Conservation (phyloP, 2,888 invertebrate species). For the Cephus rjabovi region DNA sequence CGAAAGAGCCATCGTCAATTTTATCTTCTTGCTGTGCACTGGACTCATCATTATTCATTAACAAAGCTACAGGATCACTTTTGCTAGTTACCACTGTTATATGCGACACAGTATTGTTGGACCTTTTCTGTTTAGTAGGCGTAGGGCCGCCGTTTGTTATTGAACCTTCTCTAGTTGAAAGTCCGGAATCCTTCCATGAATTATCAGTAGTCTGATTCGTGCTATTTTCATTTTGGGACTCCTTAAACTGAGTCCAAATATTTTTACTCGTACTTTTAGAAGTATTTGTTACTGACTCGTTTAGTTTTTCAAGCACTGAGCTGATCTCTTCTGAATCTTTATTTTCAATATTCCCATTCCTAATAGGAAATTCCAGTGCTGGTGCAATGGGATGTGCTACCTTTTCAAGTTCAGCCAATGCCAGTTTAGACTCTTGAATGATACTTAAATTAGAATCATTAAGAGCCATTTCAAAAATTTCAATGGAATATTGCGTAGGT, state of each 20-base stretch:
- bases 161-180: neutral
- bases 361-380: conserved; percentile 39
- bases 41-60: neutral
- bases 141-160: conserved; percentile 20
- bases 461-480: conserved; percentile 52
- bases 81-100: neutral
- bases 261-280: neutral
- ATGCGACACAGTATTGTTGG: neutral
- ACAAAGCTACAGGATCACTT: neutral
- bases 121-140: conserved; percentile 27
- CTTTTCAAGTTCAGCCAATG: conserved; percentile 50
- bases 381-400: conserved; percentile 55
- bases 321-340: neutral
- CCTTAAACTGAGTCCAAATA: conserved; percentile 24
- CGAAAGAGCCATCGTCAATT: neutral
- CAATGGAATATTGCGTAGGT: conserved; percentile 52
- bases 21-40: neutral
- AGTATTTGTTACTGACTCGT: neutral
- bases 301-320: neutral
- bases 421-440: conserved; percentile 46
- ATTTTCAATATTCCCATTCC: conserved; percentile 4
- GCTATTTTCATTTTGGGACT: conserved; percentile 17
- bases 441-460: conserved; percentile 44
- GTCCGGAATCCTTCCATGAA: neutral
- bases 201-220: neutral